Conservation (phyloP, 2,113 vertebrate genomes). For the Puma concolor region DNA sequence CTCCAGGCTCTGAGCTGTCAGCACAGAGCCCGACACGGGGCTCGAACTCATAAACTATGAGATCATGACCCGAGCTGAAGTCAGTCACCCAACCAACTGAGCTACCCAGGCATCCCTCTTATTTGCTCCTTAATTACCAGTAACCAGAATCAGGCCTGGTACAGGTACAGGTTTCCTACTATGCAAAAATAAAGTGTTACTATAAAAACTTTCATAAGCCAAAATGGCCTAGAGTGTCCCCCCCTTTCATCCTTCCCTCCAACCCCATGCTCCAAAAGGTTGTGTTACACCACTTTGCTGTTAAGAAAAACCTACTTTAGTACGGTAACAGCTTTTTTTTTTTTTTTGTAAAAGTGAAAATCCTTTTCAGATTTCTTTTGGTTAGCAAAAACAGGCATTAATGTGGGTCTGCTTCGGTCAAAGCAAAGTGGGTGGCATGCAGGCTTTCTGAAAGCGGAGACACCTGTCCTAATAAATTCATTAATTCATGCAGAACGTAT, state of each 20-base stretch:
- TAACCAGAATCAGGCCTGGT: not conserved
- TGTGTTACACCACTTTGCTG: not conserved
- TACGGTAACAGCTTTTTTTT: not conserved
- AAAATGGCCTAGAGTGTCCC: not conserved
- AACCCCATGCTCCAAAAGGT: not conserved
- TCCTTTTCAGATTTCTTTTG: not conserved
- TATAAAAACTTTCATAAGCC: not conserved
- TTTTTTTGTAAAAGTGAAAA: not conserved
- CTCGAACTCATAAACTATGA: too few relatives aligned
- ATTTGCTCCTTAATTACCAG: not conserved
- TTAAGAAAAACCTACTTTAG: not conserved
- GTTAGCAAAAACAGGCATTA: not conserved
- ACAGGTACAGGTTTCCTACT: not conserved
- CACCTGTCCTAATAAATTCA: not conserved
- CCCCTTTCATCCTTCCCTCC: too few relatives aligned
- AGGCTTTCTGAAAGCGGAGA: not conserved
- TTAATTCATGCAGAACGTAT: not conserved
- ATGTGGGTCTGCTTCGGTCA: not conserved
- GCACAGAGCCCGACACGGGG: too few relatives aligned
- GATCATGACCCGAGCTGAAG: too few relatives aligned
- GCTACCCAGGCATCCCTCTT: not conserved
- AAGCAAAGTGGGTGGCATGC: not conserved
- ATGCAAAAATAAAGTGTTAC: not conserved
- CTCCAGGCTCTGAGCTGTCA: too few relatives aligned
- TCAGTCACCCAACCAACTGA: too few relatives aligned